phyloP scores from a whole-genome alignment of 2,797 vertebrate species.

The Chelon labrosus region DNA sequence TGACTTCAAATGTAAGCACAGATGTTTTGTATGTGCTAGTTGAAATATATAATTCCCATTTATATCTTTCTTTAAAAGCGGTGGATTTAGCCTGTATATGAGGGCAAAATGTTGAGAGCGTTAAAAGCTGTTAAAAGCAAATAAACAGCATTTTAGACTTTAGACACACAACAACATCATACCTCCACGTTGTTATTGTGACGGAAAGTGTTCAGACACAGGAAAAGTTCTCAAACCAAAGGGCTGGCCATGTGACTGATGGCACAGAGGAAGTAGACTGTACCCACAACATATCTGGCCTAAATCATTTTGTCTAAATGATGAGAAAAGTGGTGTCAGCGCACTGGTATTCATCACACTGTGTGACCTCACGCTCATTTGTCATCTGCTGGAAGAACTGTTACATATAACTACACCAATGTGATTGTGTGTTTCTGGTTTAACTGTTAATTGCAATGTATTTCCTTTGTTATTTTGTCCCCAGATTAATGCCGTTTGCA shows the following conservation, averaged over 20 bases:
- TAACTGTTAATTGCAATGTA: background rate
- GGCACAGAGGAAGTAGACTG: conserved; percentile 13
- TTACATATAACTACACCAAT: background rate
- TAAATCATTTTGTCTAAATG: conserved; percentile 8
- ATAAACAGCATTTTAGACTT: background rate
- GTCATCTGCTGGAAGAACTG: background rate
- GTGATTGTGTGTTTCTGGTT: background rate
- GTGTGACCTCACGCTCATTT: background rate
- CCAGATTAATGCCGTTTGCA: conserved; percentile 26
- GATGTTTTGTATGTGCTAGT: too few relatives aligned
- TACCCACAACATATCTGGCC: conserved; percentile 1
- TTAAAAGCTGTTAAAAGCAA: too few relatives aligned
- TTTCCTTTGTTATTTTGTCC: conserved; percentile 4
- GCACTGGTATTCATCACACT: conserved; percentile 7
- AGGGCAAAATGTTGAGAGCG: too few relatives aligned
- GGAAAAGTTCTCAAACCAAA: conserved; percentile 19
- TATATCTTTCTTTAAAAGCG: too few relatives aligned
- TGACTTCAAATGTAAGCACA: too few relatives aligned
- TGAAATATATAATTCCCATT: too few relatives aligned
- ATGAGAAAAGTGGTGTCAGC: conserved; percentile 19
- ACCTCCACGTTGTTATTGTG: background rate
- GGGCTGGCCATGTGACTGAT: conserved; percentile 44
- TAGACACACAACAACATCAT: background rate
- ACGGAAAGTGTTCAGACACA: conserved; percentile 14
- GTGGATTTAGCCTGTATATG: too few relatives aligned